These are phyloP conservation scores for Pediacus dermestoides DNA, from an alignment of 2,888 invertebrate species.

Conservation along the genomic window DNA sequence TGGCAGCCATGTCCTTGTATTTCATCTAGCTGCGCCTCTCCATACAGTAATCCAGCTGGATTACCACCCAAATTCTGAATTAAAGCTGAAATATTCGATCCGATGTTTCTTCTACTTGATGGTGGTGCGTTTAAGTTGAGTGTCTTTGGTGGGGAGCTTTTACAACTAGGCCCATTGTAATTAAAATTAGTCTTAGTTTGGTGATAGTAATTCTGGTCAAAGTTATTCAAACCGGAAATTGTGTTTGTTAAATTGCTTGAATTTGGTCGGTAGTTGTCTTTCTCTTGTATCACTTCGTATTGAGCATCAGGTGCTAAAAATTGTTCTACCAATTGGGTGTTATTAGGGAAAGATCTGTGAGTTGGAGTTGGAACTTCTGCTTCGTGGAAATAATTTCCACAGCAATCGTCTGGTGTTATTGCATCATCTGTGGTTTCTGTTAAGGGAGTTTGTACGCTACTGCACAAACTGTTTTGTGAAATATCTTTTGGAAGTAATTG, in stretches of 20 bases:
- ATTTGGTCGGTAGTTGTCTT: constrained; percentile 27
- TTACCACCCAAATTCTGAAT: constrained; percentile 52
- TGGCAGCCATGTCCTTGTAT: constrained; percentile 45
- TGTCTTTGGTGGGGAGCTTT: constrained; percentile 43
- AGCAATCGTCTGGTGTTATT: constrained; percentile 44
- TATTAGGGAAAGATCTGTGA: constrained; percentile 21
- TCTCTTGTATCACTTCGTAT: constrained; percentile 58
- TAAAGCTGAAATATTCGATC: constrained; percentile 51
- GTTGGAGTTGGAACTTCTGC: constrained; percentile 5
- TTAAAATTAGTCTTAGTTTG: constrained; percentile 33
- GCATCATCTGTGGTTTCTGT: constrained; percentile 49
- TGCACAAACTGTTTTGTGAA: constrained; percentile 45
- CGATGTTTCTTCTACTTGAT: constrained; percentile 41
- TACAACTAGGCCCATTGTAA: constrained; percentile 33
- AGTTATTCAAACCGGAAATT: constrained; percentile 46
- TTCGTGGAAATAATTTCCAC: constrained; percentile 42
- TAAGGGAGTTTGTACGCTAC: constrained; percentile 47
- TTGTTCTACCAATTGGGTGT: constrained; percentile 33
- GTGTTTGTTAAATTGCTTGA: constrained; percentile 46
- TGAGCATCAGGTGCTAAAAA: constrained; percentile 62
- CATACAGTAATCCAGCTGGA: constrained; percentile 49
- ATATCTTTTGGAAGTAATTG: constrained; percentile 43
- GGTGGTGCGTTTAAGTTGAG: constrained; percentile 33
- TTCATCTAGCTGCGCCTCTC: constrained; percentile 43
- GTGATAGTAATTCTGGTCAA: constrained; percentile 45